Evolutionary conservation across 1,140 invertebrate species (phyloP).

Genomic region (Brachionus manjavacas): DNA sequence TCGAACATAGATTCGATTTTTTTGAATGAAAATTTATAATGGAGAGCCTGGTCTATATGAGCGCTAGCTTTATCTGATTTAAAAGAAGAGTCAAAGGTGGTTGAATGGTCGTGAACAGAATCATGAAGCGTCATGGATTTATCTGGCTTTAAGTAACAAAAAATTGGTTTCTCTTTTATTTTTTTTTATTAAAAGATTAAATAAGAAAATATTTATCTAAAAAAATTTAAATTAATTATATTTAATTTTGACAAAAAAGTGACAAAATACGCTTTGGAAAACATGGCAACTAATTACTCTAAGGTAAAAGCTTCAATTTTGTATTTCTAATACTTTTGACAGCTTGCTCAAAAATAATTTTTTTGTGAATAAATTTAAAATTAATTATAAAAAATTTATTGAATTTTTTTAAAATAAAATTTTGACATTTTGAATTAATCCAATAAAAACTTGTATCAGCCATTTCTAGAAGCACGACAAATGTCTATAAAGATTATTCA

Average conservation of each 20-base stretch:
- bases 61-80: neutral
- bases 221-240: neutral
- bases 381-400: neutral
- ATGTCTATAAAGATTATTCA: too few species aligned
- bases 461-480: too few species aligned
- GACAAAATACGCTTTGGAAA: neutral
- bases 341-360: neutral
- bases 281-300: neutral
- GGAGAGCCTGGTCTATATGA: neutral
- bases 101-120: neutral
- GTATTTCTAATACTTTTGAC: neutral
- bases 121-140: neutral
- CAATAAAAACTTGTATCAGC: too few species aligned
- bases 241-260: neutral
- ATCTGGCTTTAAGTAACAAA: neutral
- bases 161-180: too few species aligned
- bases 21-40: constrained; percentile 21
- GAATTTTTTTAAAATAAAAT: neutral
- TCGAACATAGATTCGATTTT: neutral
- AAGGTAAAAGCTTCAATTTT: neutral
- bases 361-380: neutral
- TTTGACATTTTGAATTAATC: too few species aligned
- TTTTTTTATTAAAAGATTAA: too few species aligned
- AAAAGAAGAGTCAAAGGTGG: neutral
- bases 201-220: neutral